A percentile compares a stretch with the other conserved stretches of the same genome.
Evolutionary conservation across 2,113 vertebrate genomes (phyloP).

Genomic region (Ceyx margarethae): DNA sequence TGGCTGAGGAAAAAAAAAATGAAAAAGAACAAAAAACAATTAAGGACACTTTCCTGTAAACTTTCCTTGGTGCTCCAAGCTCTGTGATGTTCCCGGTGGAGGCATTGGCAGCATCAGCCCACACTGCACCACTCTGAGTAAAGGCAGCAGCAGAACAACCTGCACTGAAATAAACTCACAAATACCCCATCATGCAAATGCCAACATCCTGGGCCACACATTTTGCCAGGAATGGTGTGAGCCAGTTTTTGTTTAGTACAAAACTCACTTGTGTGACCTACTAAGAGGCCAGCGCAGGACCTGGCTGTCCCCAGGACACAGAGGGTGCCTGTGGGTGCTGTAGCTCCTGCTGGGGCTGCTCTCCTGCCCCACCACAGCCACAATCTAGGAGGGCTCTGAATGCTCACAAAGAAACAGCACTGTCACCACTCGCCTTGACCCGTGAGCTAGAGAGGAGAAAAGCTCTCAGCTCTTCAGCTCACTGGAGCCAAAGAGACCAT

Average conservation of each 20-base stretch:
- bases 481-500: neutral
- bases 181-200: neutral
- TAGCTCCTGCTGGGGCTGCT: neutral
- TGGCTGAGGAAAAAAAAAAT: neutral
- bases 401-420: neutral
- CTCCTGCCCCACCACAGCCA: neutral
- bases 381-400: fast-evolving
- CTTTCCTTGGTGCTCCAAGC: neutral
- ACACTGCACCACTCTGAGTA: conserved; percentile 3
- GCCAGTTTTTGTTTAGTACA: neutral
- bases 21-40: neutral
- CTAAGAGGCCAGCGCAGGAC: neutral
- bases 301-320: fast-evolving
- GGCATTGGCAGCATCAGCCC: neutral
- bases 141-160: neutral
- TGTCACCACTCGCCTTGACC: neutral
- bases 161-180: neutral
- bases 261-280: fast-evolving
- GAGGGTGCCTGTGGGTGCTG: neutral
- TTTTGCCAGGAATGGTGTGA: neutral
- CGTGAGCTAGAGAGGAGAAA: neutral
- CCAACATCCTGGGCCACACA: neutral
- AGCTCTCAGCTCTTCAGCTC: neutral
- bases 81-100: neutral
- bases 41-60: neutral